Conservation (phyloP, 2,797 vertebrate species). For the Gallirallus australis region DNA sequence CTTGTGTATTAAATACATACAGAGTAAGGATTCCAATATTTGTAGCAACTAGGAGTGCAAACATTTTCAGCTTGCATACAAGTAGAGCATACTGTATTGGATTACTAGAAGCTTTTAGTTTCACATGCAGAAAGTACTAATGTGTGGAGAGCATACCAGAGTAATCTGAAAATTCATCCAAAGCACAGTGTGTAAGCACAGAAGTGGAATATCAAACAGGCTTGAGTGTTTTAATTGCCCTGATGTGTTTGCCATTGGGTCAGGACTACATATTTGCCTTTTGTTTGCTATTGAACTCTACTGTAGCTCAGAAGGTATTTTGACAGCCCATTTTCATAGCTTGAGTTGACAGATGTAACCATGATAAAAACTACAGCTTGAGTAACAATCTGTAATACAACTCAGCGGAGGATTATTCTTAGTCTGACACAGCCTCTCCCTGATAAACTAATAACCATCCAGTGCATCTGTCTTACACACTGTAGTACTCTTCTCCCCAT, state of each 20-base stretch:
- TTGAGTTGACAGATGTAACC: neutral
- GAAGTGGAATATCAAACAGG: conserved; percentile 10
- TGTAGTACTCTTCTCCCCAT: neutral
- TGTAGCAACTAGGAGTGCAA: neutral
- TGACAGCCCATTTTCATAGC: neutral
- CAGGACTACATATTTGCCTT: conserved; percentile 18
- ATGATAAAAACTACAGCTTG: neutral
- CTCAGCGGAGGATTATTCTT: neutral
- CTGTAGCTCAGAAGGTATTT: neutral
- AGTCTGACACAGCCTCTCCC: neutral
- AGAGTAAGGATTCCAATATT: neutral
- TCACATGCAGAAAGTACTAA: neutral
- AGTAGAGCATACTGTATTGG: neutral
- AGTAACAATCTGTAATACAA: neutral
- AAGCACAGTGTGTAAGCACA: neutral
- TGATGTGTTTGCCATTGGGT: conserved; percentile 23
- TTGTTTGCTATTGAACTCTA: neutral
- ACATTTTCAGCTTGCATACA: neutral
- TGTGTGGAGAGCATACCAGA: neutral
- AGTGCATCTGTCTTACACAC: neutral
- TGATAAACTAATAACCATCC: neutral
- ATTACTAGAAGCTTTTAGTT: neutral
- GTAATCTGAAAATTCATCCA: conserved; percentile 42
- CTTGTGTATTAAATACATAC: neutral
- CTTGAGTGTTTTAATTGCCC: conserved; percentile 35